A percentile compares a stretch with the other conserved stretches of the same genome.
Conservation (phyloP, 1,140 invertebrate genomes). For the Muscidifurax raptorellus region DNA sequence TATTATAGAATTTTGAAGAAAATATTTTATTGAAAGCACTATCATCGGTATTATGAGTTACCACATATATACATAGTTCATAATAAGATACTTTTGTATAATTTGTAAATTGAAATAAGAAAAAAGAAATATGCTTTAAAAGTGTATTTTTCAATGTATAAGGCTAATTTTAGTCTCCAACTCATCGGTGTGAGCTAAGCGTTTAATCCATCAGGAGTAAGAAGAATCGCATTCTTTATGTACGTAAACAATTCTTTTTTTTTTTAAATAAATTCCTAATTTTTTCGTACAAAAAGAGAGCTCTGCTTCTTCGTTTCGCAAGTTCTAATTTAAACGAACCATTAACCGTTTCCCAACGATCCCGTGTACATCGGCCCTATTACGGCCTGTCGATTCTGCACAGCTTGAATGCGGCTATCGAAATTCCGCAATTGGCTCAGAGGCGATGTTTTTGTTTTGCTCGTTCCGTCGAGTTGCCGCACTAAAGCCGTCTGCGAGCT, state of each 20-base stretch:
- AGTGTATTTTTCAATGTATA: too few species aligned
- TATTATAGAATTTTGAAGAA: too few species aligned
- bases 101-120: not conserved
- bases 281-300: too few species aligned
- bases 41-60: not conserved
- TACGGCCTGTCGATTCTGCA: not conserved
- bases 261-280: too few species aligned
- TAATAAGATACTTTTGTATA: not conserved
- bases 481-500: not conserved
- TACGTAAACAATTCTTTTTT: too few species aligned
- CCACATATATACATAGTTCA: not conserved
- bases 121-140: too few species aligned
- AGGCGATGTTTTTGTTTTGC: not conserved
- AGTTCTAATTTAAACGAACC: not conserved
- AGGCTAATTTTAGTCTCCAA: too few species aligned
- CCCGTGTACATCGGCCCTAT: not conserved
- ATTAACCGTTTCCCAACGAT: not conserved
- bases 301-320: not conserved
- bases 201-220: too few species aligned
- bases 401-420: not conserved
- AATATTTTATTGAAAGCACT: not conserved
- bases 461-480: not conserved
- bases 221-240: too few species aligned
- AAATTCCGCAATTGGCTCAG: not conserved
- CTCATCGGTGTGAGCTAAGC: too few species aligned